These are phyloP conservation scores for Zophobas morio DNA, from an alignment of 1,140 invertebrate species.

Conservation along the genomic window DNA sequence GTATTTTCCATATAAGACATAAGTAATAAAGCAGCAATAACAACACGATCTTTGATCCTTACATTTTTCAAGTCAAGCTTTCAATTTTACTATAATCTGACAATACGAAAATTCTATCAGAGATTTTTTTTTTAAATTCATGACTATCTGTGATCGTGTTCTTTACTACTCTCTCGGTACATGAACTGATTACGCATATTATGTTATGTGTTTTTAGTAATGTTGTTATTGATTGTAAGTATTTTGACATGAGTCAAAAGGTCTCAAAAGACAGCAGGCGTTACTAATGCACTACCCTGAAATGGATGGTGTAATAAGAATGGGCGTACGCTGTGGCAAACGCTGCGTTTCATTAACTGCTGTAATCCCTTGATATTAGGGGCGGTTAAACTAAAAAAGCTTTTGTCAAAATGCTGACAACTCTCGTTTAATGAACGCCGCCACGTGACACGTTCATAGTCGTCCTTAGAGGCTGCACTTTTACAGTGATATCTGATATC, in stretches of 20 bases:
- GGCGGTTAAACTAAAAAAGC: slow-evolving; percentile 54
- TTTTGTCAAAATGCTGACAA: slow-evolving; percentile 55
- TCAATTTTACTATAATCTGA: too few species aligned
- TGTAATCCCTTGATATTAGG: slow-evolving; percentile 57
- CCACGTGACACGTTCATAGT: slow-evolving; percentile 54
- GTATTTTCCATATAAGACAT: too few species aligned
- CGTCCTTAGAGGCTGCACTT: slow-evolving; percentile 42
- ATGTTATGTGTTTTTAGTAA: too few species aligned
- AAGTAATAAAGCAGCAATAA: too few species aligned
- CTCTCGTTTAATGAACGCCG: slow-evolving; percentile 58
- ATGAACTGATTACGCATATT: too few species aligned
- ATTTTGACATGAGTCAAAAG: neutral
- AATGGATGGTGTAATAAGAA: slow-evolving; percentile 42
- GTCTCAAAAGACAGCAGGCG: neutral
- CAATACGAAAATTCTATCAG: too few species aligned
- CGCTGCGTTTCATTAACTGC: slow-evolving; percentile 58
- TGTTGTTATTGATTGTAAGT: neutral
- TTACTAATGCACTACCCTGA: slow-evolving; percentile 6
- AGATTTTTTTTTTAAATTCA: too few species aligned
- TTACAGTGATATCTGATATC: slow-evolving; percentile 53
- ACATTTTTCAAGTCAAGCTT: too few species aligned
- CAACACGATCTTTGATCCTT: too few species aligned
- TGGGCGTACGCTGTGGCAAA: slow-evolving; percentile 48
- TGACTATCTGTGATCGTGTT: too few species aligned
- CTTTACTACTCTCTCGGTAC: too few species aligned